Percentiles rank a stretch among this genome's conserved stretches.
Evolutionary conservation across 2,797 vertebrate species (phyloP).

Genomic region (Natrix natrix): DNA sequence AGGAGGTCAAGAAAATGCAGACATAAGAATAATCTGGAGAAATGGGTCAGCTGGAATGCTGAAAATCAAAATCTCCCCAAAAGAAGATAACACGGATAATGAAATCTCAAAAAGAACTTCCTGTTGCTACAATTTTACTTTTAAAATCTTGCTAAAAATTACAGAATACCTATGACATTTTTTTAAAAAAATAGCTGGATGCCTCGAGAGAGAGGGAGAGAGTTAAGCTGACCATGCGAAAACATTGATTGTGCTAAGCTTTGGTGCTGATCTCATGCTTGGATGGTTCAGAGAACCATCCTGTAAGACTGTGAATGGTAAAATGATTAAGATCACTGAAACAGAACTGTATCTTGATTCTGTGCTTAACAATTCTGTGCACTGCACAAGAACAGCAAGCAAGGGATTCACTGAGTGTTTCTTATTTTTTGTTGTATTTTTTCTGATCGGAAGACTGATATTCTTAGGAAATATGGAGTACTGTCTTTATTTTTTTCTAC

Average conservation of each 20-base stretch:
- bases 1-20: neutral
- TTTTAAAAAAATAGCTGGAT: neutral
- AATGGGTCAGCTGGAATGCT: neutral
- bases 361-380: neutral
- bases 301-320: neutral
- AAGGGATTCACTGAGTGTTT: neutral
- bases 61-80: neutral
- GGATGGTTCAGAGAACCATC: neutral
- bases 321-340: neutral
- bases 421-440: neutral
- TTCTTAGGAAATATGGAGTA: neutral
- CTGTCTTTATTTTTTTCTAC: neutral
- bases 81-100: neutral
- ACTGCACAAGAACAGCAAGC: neutral
- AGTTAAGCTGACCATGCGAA: neutral
- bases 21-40: neutral
- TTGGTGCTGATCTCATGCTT: neutral
- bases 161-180: neutral
- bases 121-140: neutral
- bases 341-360: neutral
- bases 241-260: neutral
- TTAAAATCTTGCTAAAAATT: neutral
- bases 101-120: neutral
- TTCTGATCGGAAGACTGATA: neutral
- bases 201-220: neutral